Evolutionary conservation across 1,140 invertebrate species (phyloP), one percentile per base, ranked within the genome.

Genomic region (Rhizoglyphus robini): DNA sequence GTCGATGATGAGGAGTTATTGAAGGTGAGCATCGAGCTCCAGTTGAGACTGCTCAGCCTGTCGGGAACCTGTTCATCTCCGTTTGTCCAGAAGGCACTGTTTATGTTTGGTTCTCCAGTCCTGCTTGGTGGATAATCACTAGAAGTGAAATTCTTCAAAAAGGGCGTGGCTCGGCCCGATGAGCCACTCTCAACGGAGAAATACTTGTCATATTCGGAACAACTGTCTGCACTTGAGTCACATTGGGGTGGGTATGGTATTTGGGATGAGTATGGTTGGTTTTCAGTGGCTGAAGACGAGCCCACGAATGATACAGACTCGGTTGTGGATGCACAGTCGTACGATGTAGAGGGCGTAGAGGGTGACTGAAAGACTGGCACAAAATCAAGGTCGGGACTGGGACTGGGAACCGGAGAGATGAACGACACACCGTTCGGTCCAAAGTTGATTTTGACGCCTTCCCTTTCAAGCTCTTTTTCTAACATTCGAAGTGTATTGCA

Each of bases 401-500:
- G 47, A 63, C 68, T 8, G 49, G 70, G 63, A 62, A 66, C 66
- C 27, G 70, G 67, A 13, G 66, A 46, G 13, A 68, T 29, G 36
- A 67, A 67, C 18, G 67, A 31, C 11, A 68, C 57, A n/a, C 67
- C 67, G 59, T 72, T 68, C 25, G 72, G 66, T 18, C 70, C 66
- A 25, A 72, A 68, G 23, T 66, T 68, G 23, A 71, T 47, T 59
- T 70, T 69, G 30, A 79, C 70, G n/a, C 79, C 80, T 75, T 92
- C 89, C 46, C 83, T 80, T 75, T 90, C 87, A 81, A 95, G 87
- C 75, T 95, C 90, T 30, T 86, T 81, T 77, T 95, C 90, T 69
- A 96, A 86, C 71, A 86, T 82, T 73, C 91, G 85, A 58, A 95
- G 75, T 8, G 91, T 94, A 75, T 95, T 96, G 78, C 90, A 92